A percentile compares a stretch with the other conserved stretches of the same genome.
phyloP scores from a whole-genome alignment of 2,113 vertebrate species.

The Pseudopipra pipra region DNA sequence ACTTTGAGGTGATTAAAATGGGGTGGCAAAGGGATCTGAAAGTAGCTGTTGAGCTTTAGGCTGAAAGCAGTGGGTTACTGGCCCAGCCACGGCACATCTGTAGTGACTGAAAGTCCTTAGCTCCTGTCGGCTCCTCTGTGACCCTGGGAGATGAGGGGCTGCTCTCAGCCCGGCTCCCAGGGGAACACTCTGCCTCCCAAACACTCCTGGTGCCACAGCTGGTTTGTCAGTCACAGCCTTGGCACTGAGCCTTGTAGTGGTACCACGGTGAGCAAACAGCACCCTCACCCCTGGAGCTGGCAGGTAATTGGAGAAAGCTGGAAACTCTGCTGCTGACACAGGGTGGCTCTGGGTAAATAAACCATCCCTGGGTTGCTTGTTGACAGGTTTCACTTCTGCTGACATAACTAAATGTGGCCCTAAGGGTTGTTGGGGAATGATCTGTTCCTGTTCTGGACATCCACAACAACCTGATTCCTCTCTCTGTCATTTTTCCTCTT shows the following conservation, averaged over 20 bases:
- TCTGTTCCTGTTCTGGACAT: neutral
- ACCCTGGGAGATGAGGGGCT: neutral
- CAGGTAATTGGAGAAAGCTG: neutral
- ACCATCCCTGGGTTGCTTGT: neutral
- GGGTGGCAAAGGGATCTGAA: neutral
- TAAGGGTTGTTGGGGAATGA: neutral
- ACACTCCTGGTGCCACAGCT: neutral
- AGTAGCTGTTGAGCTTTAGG: neutral
- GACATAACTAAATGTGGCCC: neutral
- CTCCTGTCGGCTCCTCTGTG: neutral
- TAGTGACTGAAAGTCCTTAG: neutral
- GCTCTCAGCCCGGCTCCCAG: neutral
- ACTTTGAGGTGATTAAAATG: accelerated
- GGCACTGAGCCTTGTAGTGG: neutral
- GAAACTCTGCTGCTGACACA: neutral
- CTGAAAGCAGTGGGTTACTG: neutral
- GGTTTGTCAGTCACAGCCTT: neutral
- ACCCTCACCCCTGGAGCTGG: neutral
- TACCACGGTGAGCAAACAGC: neutral
- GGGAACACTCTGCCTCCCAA: neutral
- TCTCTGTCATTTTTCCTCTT: neutral
- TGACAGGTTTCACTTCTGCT: neutral
- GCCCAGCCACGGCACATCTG: neutral
- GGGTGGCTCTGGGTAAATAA: neutral
- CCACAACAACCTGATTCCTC: neutral